Evolutionary conservation across 1,140 invertebrate species (phyloP), one percentile per base, ranked within the genome.

Genomic region (Centruroides sculpturatus): DNA sequence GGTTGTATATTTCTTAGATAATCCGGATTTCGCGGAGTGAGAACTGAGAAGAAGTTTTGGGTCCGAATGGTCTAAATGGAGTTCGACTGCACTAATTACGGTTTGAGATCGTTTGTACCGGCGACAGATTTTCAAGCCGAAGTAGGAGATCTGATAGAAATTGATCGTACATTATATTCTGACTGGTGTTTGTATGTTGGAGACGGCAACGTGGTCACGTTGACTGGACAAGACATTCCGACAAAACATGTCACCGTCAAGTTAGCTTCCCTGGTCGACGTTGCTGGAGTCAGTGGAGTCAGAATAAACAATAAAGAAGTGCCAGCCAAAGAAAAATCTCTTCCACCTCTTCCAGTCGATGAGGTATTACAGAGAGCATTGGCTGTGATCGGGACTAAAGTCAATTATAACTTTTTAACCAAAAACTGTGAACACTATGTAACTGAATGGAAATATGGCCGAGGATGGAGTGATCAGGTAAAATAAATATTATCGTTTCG

Each of bases 131-230:
- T 65, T 13, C 47, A 55, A 34, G 13, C 60, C 3, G 60, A 62
- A 41, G 59, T 64, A 11, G 71, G 71, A 11, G 71, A 72, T 62
- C 54, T 73, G 41, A 67, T 73, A 12, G 70, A 73, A 56, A 67
- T 72, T 53, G 70, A 72, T 57, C 60, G 71, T 3, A 68, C 61
- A 13, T 51, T 71, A 35, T 71, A 70, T 51, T 61, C 67, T 8
- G 66, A 73, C 51, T 73, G 71, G 71, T 71, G 66, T 8, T 59
- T 73, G n/a, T 70, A 71, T 56, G 62, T 71, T 5, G 71, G 71
- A 4, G 63, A 71, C 53, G 67, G 67, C 10, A 60, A 67, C 49
- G 68, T 71, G 4, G 67, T 71, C 3, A 68, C 70, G 41, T 55
- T 72, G 5, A 58, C 66, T 8, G 69, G 69, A 12, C 41, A 60